Evolutionary conservation across 2,797 vertebrate species (phyloP).

Genomic region (Fundulus diaphanus): DNA sequence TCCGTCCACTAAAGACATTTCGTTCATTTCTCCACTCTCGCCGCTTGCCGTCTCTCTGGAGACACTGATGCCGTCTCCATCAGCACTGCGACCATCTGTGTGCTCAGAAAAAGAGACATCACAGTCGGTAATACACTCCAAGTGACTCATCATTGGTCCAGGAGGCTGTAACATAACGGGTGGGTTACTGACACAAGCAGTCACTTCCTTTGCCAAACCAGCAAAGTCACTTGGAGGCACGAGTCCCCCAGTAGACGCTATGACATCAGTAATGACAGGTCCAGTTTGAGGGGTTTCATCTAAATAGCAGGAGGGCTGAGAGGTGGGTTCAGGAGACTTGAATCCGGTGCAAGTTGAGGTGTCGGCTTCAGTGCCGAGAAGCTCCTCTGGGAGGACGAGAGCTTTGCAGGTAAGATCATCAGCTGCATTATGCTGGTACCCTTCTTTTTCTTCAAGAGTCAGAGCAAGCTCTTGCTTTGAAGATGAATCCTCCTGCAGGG

Average conservation of each 20-base stretch:
- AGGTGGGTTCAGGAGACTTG: conserved; percentile 26
- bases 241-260: conserved; percentile 7
- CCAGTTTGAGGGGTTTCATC: conserved; percentile 31
- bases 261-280: conserved; percentile 22
- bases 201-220: conserved; percentile 32
- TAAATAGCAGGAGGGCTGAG: conserved; percentile 39
- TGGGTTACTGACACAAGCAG: conserved; percentile 38
- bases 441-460: conserved; percentile 43
- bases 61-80: conserved; percentile 30
- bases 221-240: conserved; percentile 8
- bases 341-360: conserved; percentile 20
- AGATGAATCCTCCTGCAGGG: conserved; percentile 26
- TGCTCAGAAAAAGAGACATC: conserved; percentile 61
- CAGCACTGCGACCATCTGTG: conserved; percentile 28
- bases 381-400: conserved; percentile 14
- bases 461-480: conserved; percentile 16
- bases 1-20: conserved; percentile 29
- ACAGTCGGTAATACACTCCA: conserved; percentile 72
- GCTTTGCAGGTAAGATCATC: conserved; percentile 27
- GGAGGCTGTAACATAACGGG: conserved; percentile 54
- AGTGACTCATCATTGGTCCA: conserved; percentile 80
- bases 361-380: conserved; percentile 30
- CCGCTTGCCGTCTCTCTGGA: conserved; percentile 35
- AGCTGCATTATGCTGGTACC: conserved; percentile 15
- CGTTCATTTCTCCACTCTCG: conserved; percentile 37